Evolutionary conservation across 1,140 invertebrate species (phyloP).

Genomic region (Eriocheir sinensis): DNA sequence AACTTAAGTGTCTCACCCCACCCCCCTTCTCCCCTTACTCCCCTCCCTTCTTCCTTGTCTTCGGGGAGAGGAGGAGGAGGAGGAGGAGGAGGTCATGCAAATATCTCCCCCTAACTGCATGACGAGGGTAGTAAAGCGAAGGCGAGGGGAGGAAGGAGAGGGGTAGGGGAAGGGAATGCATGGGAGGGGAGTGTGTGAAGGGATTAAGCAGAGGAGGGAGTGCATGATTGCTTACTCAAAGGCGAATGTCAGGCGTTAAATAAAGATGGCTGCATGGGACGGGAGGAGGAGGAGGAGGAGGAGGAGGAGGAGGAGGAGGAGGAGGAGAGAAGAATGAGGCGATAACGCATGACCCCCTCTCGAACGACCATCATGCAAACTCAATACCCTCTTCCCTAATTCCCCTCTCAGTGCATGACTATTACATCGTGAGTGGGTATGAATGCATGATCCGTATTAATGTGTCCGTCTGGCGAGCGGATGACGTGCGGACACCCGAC

Average conservation of each 20-base stretch:
- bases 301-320: background rate
- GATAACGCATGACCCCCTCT: background rate
- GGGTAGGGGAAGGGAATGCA: background rate
- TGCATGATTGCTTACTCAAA: background rate
- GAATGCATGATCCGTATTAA: constrained; percentile 16
- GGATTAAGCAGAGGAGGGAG: background rate
- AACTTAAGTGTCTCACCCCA: too few species aligned
- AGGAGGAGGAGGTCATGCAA: background rate
- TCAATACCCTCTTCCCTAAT: too few species aligned
- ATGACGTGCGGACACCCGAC: background rate
- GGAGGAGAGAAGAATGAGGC: background rate
- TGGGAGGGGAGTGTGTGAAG: background rate
- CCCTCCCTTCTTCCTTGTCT: background rate
- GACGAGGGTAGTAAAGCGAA: too few species aligned
- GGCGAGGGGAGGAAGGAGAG: background rate
- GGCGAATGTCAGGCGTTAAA: constrained; percentile 18
- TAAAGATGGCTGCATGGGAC: background rate
- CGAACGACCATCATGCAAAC: background rate
- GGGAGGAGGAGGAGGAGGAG: background rate
- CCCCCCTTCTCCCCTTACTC: background rate
- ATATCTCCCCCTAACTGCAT: constrained; percentile 9
- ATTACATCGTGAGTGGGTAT: background rate
- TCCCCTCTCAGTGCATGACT: too few species aligned
- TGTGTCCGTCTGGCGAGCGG: background rate
- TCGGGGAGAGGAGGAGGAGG: background rate